phyloP scores from a whole-genome alignment of 2,888 invertebrate genomes.

The Leptinotarsa haldemani region DNA sequence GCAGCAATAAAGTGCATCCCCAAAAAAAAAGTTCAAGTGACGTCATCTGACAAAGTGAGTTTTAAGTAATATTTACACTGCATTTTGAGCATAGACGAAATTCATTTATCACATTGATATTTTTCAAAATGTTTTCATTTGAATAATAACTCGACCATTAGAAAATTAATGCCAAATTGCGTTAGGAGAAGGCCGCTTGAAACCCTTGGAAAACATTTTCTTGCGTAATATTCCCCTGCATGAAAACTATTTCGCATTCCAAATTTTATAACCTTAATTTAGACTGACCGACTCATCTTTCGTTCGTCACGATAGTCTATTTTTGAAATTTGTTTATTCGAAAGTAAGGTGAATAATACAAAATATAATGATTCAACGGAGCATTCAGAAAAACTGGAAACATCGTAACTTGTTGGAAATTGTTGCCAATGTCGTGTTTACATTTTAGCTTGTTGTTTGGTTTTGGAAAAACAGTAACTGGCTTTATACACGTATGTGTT shows the following conservation, averaged over 20 bases:
- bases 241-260: slow-evolving; percentile 27
- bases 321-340: slow-evolving; percentile 38
- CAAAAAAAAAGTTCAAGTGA: too few species aligned
- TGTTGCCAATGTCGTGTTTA: slow-evolving; percentile 23
- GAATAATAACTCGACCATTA: too few species aligned
- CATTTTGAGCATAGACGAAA: too few species aligned
- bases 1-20: too few species aligned
- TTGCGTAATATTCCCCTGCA: slow-evolving; percentile 28
- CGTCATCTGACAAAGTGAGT: too few species aligned
- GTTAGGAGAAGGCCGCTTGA: background rate
- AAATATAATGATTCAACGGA: slow-evolving; percentile 16
- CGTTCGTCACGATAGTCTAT: slow-evolving; percentile 36
- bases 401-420: slow-evolving; percentile 12
- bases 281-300: slow-evolving; percentile 40
- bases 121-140: too few species aligned
- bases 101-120: too few species aligned
- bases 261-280: slow-evolving; percentile 35
- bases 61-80: too few species aligned
- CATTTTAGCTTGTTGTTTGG: slow-evolving; percentile 15
- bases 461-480: background rate
- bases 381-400: slow-evolving; percentile 15
- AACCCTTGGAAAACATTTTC: background rate
- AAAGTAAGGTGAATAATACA: slow-evolving; percentile 35
- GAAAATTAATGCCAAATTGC: background rate
- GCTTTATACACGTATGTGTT: background rate